Percentiles rank a stretch among this genome's conserved stretches.
Conservation (phyloP, 1,140 invertebrate genomes). For the Rhizoglyphus robini region DNA sequence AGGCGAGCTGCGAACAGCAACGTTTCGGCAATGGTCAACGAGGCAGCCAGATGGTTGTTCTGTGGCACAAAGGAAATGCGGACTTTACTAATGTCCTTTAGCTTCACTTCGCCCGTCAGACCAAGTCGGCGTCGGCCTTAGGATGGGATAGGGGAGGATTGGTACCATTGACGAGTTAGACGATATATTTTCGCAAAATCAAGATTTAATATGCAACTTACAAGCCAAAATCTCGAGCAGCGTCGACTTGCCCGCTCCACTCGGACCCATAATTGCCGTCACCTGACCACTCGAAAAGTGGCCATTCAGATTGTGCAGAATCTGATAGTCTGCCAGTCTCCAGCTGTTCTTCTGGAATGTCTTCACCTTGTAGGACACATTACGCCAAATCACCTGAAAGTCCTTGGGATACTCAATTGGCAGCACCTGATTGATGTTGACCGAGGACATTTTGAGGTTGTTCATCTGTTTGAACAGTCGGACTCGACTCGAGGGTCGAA, state of each 20-base stretch:
- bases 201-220: not conserved
- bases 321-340: not conserved
- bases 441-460: not conserved
- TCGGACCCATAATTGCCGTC: constrained; percentile 47
- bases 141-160: not conserved
- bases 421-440: constrained; percentile 1
- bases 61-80: constrained; percentile 38
- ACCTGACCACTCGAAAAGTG: constrained; percentile 33
- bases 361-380: not conserved
- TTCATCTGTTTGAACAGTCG: not conserved
- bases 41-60: constrained; percentile 73
- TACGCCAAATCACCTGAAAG: constrained; percentile 12
- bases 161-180: not conserved
- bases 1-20: constrained; percentile 82
- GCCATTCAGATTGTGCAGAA: constrained; percentile 29
- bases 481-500: not conserved
- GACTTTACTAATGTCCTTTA: not conserved
- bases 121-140: not conserved
- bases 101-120: not conserved
- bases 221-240: constrained; percentile 31
- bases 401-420: constrained; percentile 1
- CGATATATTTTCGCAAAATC: not conserved
- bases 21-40: constrained; percentile 72
- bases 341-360: not conserved
- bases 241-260: constrained; percentile 45